Evolutionary conservation across 64 coral and sea anemone species (phyloP).

Genomic region (Platygyra sinensis): DNA sequence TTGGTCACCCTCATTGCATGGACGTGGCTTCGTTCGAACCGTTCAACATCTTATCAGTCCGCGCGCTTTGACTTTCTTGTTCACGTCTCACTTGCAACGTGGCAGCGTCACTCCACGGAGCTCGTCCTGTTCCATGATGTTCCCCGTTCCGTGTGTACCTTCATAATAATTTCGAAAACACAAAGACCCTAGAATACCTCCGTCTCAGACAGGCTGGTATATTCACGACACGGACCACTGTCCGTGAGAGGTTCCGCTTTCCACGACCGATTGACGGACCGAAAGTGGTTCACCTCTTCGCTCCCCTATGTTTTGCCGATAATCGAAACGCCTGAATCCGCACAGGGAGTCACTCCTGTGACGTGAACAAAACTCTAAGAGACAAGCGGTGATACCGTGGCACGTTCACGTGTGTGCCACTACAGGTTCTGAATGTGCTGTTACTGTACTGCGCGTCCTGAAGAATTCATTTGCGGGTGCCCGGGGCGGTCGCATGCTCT

Average conservation of each 20-base stretch:
- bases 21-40: neutral
- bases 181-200: conserved; percentile 43
- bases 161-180: conserved; percentile 53
- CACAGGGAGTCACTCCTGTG: neutral
- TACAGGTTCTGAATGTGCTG: conserved; percentile 28
- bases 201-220: conserved; percentile 29
- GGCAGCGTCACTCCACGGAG: conserved; percentile 33
- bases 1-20: conserved; percentile 6
- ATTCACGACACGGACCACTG: conserved; percentile 9
- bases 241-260: conserved; percentile 35
- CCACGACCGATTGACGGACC: conserved; percentile 25
- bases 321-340: neutral
- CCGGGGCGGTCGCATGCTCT: no score
- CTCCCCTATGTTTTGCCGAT: conserved; percentile 13
- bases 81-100: neutral
- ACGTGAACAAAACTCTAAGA: neutral
- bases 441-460: no score
- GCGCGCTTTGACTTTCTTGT: neutral
- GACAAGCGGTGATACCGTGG: no score
- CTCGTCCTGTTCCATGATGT: conserved; percentile 13
- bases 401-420: no score
- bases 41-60: neutral
- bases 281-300: conserved; percentile 17
- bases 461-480: no score
- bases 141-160: conserved; percentile 15